Evolutionary conservation across 2,888 invertebrate genomes (phyloP).

Genomic region (Pasiphila rectangulata): DNA sequence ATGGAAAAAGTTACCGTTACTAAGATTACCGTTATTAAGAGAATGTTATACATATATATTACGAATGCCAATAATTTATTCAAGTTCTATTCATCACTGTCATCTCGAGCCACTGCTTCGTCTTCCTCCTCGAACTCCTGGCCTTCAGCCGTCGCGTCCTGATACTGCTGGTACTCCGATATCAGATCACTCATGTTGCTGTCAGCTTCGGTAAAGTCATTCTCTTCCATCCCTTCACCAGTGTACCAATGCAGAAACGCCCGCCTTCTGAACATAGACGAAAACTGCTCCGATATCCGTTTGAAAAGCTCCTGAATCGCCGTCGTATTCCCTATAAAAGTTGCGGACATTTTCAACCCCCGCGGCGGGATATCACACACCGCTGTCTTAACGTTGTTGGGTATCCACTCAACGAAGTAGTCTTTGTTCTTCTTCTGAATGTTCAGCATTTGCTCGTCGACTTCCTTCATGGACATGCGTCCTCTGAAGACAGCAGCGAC

Average conservation of each 20-base stretch:
- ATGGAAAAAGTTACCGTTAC: too few relatives aligned
- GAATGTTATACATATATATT: too few relatives aligned
- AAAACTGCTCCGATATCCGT: conserved; percentile 90
- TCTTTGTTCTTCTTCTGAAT: conserved; percentile 88
- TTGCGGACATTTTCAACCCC: conserved; percentile 90
- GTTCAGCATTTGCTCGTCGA: conserved; percentile 89
- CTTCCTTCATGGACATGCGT: conserved; percentile 96
- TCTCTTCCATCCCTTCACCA: conserved; percentile 97
- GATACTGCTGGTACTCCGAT: conserved; percentile 95
- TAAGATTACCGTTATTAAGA: too few relatives aligned
- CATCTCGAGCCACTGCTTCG: conserved; percentile 59
- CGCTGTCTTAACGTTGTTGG: conserved; percentile 88
- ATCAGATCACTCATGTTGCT: conserved; percentile 94
- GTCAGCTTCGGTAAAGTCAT: conserved; percentile 96
- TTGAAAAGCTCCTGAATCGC: conserved; percentile 94
- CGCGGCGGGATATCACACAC: conserved; percentile 89
- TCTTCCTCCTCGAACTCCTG: conserved; percentile 84
- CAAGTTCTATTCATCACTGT: conserved; percentile 34
- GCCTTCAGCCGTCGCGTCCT: conserved; percentile 91
- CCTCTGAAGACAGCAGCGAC: conserved; percentile 94
- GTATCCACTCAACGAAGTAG: conserved; percentile 90
- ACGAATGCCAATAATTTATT: conserved; percentile 13
- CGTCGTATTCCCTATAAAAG: conserved; percentile 92
- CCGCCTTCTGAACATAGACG: conserved; percentile 95
- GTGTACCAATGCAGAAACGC: conserved; percentile 98